Conservation (phyloP, 2,888 invertebrate species). For the Amphipyra berbera region DNA sequence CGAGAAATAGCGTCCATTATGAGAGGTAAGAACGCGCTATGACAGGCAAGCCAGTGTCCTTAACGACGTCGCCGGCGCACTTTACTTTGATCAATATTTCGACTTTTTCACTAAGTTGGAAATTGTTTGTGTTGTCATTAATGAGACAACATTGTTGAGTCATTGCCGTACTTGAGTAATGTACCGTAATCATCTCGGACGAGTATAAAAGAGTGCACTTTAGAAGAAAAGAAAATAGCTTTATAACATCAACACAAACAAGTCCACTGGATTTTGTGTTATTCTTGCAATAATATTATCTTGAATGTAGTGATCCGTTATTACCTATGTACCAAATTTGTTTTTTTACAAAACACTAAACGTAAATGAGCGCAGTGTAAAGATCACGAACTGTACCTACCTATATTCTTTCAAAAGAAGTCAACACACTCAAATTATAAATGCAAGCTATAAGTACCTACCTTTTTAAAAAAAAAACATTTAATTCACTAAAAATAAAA, state of each 20-base stretch:
- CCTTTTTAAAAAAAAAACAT: too few relatives aligned
- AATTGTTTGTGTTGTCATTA: constrained; percentile 42
- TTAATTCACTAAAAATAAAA: too few relatives aligned
- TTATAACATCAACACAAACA: constrained; percentile 2
- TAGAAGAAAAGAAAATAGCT: not conserved
- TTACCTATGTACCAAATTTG: too few relatives aligned
- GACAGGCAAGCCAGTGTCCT: constrained; percentile 10
- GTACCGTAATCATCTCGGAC: constrained; percentile 26
- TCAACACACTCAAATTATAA: too few relatives aligned
- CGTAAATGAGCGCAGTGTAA: too few relatives aligned
- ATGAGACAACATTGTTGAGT: constrained; percentile 42
- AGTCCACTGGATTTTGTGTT: too few relatives aligned
- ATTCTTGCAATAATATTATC: not conserved
- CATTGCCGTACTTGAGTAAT: constrained; percentile 29
- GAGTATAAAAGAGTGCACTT: constrained; percentile 18
- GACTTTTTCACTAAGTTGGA: constrained; percentile 53
- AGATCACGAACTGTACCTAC: too few relatives aligned
- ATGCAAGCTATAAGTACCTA: too few relatives aligned
- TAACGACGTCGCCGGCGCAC: constrained; percentile 45
- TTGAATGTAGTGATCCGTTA: not conserved
- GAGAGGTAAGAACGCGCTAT: constrained; percentile 27
- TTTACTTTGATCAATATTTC: constrained; percentile 61
- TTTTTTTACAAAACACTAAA: too few relatives aligned
- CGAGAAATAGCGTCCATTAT: constrained; percentile 59
- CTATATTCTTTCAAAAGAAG: too few relatives aligned